Percentiles rank a stretch among this genome's conserved stretches.
Evolutionary conservation across 2,113 vertebrate species (phyloP).

Genomic region (Parotia lawesii): DNA sequence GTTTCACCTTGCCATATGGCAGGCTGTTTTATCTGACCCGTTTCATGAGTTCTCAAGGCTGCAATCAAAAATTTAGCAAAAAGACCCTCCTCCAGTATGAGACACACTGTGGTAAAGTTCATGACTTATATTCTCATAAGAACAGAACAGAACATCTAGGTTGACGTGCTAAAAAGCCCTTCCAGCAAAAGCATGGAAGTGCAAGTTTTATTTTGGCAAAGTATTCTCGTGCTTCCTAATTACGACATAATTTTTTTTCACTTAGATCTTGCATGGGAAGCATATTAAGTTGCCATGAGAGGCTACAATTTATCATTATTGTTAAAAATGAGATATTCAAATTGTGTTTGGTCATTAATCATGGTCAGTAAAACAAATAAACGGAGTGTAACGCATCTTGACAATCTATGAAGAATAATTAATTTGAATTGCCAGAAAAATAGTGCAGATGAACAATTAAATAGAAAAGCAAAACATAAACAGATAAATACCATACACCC

Average conservation of each 20-base stretch:
- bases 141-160: neutral
- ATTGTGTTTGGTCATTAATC: conserved; percentile 54
- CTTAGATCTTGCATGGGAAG: conserved; percentile 50
- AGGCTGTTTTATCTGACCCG: neutral
- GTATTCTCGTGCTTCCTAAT: conserved; percentile 22
- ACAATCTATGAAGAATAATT: conserved; percentile 40
- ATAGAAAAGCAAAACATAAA: neutral
- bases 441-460: conserved; percentile 1
- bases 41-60: neutral
- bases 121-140: neutral
- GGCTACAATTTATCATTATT: conserved; percentile 53
- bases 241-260: conserved; percentile 40
- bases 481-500: neutral
- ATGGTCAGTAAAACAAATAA: conserved; percentile 53
- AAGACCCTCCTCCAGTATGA: neutral
- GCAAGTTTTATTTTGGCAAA: neutral
- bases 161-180: neutral
- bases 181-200: neutral
- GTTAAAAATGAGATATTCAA: conserved; percentile 50
- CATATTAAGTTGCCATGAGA: conserved; percentile 46
- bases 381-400: conserved; percentile 32
- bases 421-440: conserved; percentile 39
- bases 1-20: neutral
- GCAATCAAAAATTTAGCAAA: neutral
- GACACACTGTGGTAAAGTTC: neutral